Base-by-base conservation (phyloP, 1,140 invertebrate genomes). In the Delia radicum region DNA sequence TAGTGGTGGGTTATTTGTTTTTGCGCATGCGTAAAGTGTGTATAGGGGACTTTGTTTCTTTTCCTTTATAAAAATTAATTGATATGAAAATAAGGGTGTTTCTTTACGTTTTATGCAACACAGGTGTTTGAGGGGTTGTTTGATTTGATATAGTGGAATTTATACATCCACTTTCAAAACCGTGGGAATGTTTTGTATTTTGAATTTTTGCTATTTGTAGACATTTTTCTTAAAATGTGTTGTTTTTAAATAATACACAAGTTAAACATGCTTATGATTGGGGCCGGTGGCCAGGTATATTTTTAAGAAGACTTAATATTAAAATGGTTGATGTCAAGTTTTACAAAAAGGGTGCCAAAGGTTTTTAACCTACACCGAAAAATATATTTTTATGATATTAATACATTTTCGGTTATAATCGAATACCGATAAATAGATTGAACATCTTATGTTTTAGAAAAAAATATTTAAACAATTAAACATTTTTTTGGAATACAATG, bases 11-110 rank as follows among this genome's bases (percentile, higher is more conserved):
- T 18, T 3, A 5, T 3, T 18, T 21, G 5, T n/a, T 37, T 69
- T 37, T 69, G 29, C 65, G 65, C 65, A 69, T 69, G 65, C 29
- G 65, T 37, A 69, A 69, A 37, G 65, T 33, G 65, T 33, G 37
- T 15, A 42, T 42, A 15, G 10, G 37, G 6, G 7, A 21, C n/a
- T 33, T 24, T 7, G 29, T 28, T 27, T n/a, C n/a, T n/a, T n/a
- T n/a, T n/a, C n/a, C n/a, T n/a, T n/a, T n/a, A n/a, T n/a, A n/a
- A n/a, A n/a, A n/a, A n/a, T n/a, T n/a, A n/a, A n/a, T n/a, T n/a
- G n/a, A n/a, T 37, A 37, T 69, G 65, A 24, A 10, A 69, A 69
- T 67, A 67, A 31, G 27, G 63, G 63, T 67, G 63, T 13, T 18
- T 15, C 12, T 1, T 4, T 33, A 33, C n/a, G 31, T 48, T 55